Conservation (phyloP, 2,888 invertebrate genomes). For the Dryobota labecula region DNA sequence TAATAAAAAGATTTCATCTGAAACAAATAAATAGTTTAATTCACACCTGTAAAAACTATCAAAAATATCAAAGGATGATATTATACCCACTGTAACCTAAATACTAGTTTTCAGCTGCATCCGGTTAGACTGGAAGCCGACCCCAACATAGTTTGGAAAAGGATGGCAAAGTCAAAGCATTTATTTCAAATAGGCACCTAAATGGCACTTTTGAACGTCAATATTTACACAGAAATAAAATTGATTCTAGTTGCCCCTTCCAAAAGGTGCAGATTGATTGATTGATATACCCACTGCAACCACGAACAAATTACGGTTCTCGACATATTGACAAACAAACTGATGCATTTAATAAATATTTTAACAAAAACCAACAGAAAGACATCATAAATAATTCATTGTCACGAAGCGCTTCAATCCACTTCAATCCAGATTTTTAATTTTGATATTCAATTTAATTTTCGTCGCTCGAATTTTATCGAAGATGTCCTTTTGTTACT, state of each 20-base stretch:
- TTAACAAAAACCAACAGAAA: slow-evolving; percentile 36
- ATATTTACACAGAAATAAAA: no score
- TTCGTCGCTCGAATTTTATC: slow-evolving; percentile 46
- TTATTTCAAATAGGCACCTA: no score
- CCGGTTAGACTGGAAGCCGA: background rate
- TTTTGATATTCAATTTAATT: slow-evolving; percentile 56
- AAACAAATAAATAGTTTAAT: background rate
- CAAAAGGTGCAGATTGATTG: no score
- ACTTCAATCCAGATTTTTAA: slow-evolving; percentile 53
- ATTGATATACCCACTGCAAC: background rate
- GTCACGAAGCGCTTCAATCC: slow-evolving; percentile 46
- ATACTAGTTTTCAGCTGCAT: background rate
- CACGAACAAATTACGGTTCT: background rate
- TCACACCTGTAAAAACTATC: background rate
- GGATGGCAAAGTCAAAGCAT: no score
- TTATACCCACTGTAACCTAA: no score
- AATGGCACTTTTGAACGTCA: no score
- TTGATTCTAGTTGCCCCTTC: no score
- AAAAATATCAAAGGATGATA: background rate
- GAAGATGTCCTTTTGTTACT: slow-evolving; percentile 23
- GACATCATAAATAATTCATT: slow-evolving; percentile 60
- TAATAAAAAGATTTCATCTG: background rate
- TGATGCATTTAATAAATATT: slow-evolving; percentile 54
- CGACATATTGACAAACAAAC: slow-evolving; percentile 46
- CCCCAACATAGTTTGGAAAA: background rate